Evolutionary conservation across 2,797 vertebrate genomes (phyloP), one percentile per base, ranked within the genome.

Genomic region (Rhodeus uyekii): DNA sequence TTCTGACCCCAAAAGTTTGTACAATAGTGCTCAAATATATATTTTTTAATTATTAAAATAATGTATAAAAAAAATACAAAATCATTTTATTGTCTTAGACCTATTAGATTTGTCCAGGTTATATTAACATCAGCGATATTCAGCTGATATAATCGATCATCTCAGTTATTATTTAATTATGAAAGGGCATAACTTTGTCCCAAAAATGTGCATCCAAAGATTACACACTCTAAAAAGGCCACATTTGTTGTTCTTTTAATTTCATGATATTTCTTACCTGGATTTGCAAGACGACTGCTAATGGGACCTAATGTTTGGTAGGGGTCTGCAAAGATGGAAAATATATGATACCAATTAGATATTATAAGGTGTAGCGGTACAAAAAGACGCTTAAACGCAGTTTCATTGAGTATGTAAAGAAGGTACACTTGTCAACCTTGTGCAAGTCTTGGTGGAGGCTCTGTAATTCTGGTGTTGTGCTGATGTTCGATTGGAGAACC

Each of bases 201-300:
- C 68, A 46, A 22, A 19, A 8, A 19, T 53, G 44, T 55, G 34
- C 34, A 75, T 75, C 14, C 36, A 36, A 36, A 53, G 22, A n/a
- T 24, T 16, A n/a, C 71, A 75, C 39, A 58, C 90, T 92, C 91
- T 92, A 91, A 90, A 92, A 94, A 93, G 92, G 93, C 90, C 92
- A 91, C 92, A 94, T 92, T 93, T 90, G 90, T 86, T 84, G 86
- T 72, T 32, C 83, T 29, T n/a, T 85, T 64, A 16, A 61, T 58
- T 42, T 29, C 19, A 48, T 60, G 14, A 39, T 55, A 39, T 24
- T 32, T 86, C 89, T 92, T 90, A 96, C 96, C 96, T 94, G 96
- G 96, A 83, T 96, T 96, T 71, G 95, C 92, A 58, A 96, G 93
- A 46, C 95, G 94, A 85, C 95, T 96, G 92, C 95, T 96, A 58